phyloP scores from a whole-genome alignment of 53 echinoderm and acorn worm genomes.

The Stichopus horrens region DNA sequence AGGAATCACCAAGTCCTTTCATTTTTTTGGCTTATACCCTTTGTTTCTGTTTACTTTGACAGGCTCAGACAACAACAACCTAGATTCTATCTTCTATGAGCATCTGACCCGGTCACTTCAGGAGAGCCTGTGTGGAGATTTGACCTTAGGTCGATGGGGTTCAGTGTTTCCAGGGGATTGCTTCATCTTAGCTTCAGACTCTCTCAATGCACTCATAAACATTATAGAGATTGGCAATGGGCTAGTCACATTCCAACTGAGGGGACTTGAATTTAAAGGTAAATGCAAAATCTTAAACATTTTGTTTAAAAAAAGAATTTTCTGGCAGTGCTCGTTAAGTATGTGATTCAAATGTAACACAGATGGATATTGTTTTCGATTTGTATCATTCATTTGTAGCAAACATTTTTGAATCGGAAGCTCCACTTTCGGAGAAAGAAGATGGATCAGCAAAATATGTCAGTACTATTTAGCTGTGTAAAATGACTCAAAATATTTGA shows the following conservation, averaged over 20 bases:
- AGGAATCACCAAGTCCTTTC: neutral
- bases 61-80: conserved; percentile 93
- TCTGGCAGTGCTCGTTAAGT: no score
- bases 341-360: no score
- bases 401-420: no score
- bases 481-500: no score
- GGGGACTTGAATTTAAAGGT: conserved; percentile 98
- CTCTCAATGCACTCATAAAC: conserved; percentile 95
- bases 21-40: neutral
- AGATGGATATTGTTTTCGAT: no score
- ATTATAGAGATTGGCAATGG: conserved; percentile 94
- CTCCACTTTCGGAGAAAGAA: no score
- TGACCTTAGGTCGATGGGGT: conserved; percentile 87
- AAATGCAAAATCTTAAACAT: neutral
- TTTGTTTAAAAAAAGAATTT: no score
- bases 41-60: neutral
- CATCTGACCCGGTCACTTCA: conserved; percentile 97
- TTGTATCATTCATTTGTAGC: no score
- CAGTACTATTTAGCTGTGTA: no score
- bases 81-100: conserved; percentile 99
- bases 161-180: conserved; percentile 86
- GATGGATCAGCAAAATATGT: no score
- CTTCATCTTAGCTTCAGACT: conserved; percentile 96
- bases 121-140: conserved; percentile 93
- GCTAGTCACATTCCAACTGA: conserved; percentile 91